Evolutionary conservation across 2,888 invertebrate species (phyloP), one percentile per base, ranked within the genome.

Genomic region (Rhagonycha fulva): DNA sequence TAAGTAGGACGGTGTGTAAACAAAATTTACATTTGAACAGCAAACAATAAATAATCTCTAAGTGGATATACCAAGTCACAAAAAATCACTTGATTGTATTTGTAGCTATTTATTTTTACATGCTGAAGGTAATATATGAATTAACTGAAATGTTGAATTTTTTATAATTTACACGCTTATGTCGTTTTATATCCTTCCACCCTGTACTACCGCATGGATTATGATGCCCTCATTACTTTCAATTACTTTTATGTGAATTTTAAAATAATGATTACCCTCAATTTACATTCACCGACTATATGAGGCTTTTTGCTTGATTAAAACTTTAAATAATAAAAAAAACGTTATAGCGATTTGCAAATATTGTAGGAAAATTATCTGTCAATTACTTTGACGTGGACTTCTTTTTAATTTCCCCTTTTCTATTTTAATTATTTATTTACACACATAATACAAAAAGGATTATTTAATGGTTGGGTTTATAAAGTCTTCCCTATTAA

Each of bases 171-270:
- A 11, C 0, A 19, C 14, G 26, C 26, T 70, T 61, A 24, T 61
- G 60, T 19, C n/a, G 23, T 60, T 14, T 70, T 24, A 12, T 60
- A 11, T 24, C 11, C 60, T 47, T 47, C 23, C 14, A 3, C 47
- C 70, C 47, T 12, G 24, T 32, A 24, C n/a, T 24, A 32, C 60
- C 19, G 26, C 23, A 70, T 23, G 68, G 73, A 72, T 73, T 76
- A 76, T 77, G 75, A 78, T 78, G 81, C 80, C 84, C 84, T 86
- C 84, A 85, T 86, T 86, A 85, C 84, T 84, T 82, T 84, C 86
- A 86, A 86, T 86, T 86, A 86, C 83, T 84, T 85, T 86, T 85
- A 85, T 85, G 85, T 82, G 83, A 83, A 82, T 82, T 84, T 84
- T 83, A 82, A 82, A 83, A 83, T 83, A 83, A 71, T 84, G 84